Conservation (phyloP, 37 sponge, comb jelly and placozoan species). For the Hormiphora californensis region DNA sequence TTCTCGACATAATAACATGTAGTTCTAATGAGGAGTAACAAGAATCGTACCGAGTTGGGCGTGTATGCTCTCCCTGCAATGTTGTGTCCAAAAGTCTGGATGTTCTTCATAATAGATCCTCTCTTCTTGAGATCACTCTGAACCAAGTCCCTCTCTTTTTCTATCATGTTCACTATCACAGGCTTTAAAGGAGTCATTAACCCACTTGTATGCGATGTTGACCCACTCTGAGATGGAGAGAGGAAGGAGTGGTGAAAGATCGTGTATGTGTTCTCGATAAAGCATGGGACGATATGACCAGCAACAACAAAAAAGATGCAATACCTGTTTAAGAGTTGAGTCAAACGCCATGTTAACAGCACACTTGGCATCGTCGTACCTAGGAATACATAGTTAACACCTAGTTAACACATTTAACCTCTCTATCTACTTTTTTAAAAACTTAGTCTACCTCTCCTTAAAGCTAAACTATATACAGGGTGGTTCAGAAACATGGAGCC, state of each 20-base stretch:
- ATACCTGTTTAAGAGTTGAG: conserved; percentile 42
- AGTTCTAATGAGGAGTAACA: neutral
- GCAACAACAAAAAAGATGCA: too few species aligned
- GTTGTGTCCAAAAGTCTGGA: neutral
- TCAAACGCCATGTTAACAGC: conserved; percentile 35
- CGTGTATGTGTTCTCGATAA: neutral
- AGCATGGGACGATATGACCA: too few species aligned
- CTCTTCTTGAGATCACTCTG: conserved; percentile 25
- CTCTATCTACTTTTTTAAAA: neutral
- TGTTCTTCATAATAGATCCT: conserved; percentile 2
- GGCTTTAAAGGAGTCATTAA: neutral
- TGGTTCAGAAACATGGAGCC: too few species aligned
- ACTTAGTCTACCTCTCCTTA: too few species aligned
- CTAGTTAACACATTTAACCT: neutral
- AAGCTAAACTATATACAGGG: too few species aligned
- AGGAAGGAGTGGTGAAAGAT: neutral
- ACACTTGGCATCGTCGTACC: conserved; percentile 30
- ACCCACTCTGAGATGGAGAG: conserved; percentile 8
- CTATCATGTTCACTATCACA: conserved; percentile 9
- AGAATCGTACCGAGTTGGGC: neutral
- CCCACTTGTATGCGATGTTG: neutral
- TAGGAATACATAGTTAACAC: neutral
- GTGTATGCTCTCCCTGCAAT: neutral
- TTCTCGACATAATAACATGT: neutral
- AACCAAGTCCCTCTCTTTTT: conserved; percentile 2